These are phyloP conservation scores for Hydropsyche tenuis DNA, from an alignment of 1,140 invertebrate species.

Conservation along the genomic window DNA sequence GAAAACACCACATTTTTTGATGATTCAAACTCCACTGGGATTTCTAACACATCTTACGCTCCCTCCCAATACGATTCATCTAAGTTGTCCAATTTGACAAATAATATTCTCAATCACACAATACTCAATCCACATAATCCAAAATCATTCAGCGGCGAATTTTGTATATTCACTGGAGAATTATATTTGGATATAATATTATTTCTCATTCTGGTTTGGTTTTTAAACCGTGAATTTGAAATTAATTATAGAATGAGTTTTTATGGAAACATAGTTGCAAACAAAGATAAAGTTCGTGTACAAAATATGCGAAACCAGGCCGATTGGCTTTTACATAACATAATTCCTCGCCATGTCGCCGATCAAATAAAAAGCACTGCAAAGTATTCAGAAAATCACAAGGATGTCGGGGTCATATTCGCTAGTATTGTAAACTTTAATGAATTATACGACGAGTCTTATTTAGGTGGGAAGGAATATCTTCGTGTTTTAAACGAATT, in stretches of 20 bases:
- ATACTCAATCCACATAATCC: neutral
- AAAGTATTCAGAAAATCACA: conserved; percentile 95
- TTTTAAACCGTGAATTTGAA: conserved; percentile 93
- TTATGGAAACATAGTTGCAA: conserved; percentile 89
- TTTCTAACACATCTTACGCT: no score
- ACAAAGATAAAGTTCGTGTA: conserved; percentile 82
- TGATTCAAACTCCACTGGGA: no score
- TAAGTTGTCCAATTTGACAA: neutral
- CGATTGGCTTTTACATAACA: conserved; percentile 95
- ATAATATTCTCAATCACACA: neutral
- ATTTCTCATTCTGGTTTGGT: conserved; percentile 84
- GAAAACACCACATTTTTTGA: no score
- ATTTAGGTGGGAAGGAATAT: conserved; percentile 90
- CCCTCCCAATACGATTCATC: neutral
- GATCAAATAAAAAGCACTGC: conserved; percentile 91
- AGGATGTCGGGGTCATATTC: conserved; percentile 92
- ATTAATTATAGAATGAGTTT: conserved; percentile 93
- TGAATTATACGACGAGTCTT: conserved; percentile 95
- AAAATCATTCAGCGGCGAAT: conserved; percentile 17
- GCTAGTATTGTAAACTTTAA: conserved; percentile 96
- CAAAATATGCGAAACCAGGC: conserved; percentile 93
- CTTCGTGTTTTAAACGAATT: conserved; percentile 93
- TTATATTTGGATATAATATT: conserved; percentile 82
- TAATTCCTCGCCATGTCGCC: conserved; percentile 93
- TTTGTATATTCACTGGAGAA: conserved; percentile 71